These are phyloP conservation scores for Puma concolor DNA, from an alignment of 2,113 vertebrate genomes.

Conservation along the genomic window DNA sequence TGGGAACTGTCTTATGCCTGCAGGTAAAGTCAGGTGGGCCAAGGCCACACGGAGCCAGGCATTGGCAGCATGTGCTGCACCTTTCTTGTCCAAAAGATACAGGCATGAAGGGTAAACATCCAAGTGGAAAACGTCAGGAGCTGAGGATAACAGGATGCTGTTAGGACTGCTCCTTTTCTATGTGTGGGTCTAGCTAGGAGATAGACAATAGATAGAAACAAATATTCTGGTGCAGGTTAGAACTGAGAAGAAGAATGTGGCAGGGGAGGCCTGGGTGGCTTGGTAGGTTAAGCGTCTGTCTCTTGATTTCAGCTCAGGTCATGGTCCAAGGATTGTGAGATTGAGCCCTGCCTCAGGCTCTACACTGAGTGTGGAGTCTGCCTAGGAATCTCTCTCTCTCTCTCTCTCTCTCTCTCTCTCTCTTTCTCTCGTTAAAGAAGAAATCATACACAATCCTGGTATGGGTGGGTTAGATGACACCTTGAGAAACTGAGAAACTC, in stretches of 20 bases:
- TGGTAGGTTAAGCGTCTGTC: too few species aligned
- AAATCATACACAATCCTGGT: neutral
- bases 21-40: neutral
- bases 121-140: neutral
- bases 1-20: too few species aligned
- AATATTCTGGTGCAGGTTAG: neutral
- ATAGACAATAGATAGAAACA: neutral
- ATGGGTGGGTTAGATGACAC: too few species aligned
- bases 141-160: fast-evolving
- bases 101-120: neutral
- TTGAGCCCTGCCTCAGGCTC: too few species aligned
- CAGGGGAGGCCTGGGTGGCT: too few species aligned
- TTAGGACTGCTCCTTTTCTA: neutral
- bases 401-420: too few species aligned
- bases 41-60: neutral
- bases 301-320: too few species aligned
- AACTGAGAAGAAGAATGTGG: neutral
- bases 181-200: neutral
- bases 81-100: neutral
- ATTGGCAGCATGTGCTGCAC: fast-evolving
- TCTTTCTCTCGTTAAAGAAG: too few species aligned
- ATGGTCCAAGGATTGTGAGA: too few species aligned
- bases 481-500: neutral
- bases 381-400: too few species aligned
- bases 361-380: too few species aligned